Evolutionary conservation across 2,113 vertebrate genomes (phyloP).

Genomic region (Rhegmatorhina hoffmannsi): DNA sequence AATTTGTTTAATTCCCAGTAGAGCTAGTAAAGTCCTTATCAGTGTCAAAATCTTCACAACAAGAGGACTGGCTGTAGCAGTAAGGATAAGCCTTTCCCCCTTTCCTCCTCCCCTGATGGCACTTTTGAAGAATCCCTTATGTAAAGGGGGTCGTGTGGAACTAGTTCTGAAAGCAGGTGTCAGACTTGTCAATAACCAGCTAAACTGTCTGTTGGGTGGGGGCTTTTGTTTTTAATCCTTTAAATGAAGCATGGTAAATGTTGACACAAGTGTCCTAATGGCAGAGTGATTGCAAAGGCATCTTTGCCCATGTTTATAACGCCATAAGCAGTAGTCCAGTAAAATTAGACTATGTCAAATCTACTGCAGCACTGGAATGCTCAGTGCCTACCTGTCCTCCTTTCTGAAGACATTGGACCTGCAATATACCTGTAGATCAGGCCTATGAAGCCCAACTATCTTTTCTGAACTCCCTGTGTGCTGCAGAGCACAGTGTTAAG

Average conservation of each 20-base stretch:
- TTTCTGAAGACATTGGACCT: neutral
- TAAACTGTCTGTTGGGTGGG: neutral
- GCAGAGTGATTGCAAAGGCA: neutral
- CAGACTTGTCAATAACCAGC: neutral
- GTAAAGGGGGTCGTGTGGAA: neutral
- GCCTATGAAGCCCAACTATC: accelerated
- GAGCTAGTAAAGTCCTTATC: slow-evolving; percentile 33
- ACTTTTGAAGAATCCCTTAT: neutral
- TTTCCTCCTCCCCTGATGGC: neutral
- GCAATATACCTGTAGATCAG: accelerated
- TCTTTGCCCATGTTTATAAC: neutral
- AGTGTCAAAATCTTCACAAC: slow-evolving; percentile 39
- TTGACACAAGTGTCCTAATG: neutral
- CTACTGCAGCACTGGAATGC: neutral
- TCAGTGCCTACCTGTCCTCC: neutral
- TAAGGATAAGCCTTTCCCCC: neutral
- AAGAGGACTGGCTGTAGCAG: neutral
- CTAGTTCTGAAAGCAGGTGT: neutral
- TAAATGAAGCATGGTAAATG: neutral
- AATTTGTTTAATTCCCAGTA: slow-evolving; percentile 67
- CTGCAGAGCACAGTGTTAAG: accelerated
- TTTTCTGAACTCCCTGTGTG: neutral
- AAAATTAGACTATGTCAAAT: neutral
- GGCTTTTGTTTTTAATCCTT: neutral
- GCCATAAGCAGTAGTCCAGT: neutral